Evolutionary conservation across 2,797 vertebrate species (phyloP).

Genomic region (Gymnodraco acuticeps): DNA sequence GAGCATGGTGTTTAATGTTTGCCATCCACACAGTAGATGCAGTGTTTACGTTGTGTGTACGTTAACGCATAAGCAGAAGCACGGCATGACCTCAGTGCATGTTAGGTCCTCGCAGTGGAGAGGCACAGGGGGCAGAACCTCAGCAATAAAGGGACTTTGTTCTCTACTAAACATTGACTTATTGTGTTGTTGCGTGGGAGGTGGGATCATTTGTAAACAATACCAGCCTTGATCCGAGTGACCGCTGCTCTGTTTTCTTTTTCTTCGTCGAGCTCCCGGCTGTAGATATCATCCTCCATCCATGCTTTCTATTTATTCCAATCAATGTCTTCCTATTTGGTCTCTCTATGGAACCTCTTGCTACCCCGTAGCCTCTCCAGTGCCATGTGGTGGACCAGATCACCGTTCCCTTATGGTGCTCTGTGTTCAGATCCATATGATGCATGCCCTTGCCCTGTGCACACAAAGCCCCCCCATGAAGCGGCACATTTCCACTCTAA

Average conservation of each 20-base stretch:
- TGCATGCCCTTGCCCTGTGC: conserved; percentile 40
- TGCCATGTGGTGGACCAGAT: conserved; percentile 54
- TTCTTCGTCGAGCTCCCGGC: conserved; percentile 30
- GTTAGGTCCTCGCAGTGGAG: conserved; percentile 53
- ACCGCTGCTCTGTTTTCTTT: conserved; percentile 43
- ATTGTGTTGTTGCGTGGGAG: conserved; percentile 77
- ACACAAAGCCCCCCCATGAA: conserved; percentile 1
- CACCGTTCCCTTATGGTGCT: conserved; percentile 48
- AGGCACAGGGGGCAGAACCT: conserved; percentile 61
- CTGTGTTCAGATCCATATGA: conserved; percentile 68
- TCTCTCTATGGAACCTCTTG: conserved; percentile 15
- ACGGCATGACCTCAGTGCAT: conserved; percentile 66
- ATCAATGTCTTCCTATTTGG: conserved; percentile 36
- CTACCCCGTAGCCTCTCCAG: conserved; percentile 5
- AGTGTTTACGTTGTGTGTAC: conserved; percentile 23
- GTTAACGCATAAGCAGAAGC: conserved; percentile 50
- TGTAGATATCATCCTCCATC: conserved; percentile 24
- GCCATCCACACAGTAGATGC: conserved; percentile 13
- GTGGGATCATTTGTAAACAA: conserved; percentile 83
- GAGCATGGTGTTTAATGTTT: conserved; percentile 6
- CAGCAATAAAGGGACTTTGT: conserved; percentile 76
- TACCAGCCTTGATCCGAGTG: conserved; percentile 74
- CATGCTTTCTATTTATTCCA: conserved; percentile 19
- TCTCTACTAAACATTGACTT: conserved; percentile 78
- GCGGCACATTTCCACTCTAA: background rate